Conservation (phyloP, 2,888 invertebrate genomes). For the Hirtodrosophila trivittata region DNA sequence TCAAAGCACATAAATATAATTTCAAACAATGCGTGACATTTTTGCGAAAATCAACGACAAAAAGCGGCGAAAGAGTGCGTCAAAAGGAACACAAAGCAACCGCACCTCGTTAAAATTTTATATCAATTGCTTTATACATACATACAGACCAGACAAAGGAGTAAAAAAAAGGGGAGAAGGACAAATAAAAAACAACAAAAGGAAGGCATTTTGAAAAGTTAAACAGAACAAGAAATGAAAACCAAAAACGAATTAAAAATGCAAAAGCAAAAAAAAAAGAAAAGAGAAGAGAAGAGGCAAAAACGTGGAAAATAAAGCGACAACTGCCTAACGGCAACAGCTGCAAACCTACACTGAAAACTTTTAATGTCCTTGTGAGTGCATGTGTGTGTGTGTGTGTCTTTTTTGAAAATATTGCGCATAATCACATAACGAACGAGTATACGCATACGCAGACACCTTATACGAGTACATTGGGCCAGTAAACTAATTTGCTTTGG, state of each 20-base stretch:
- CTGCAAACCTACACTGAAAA: conserved; percentile 5
- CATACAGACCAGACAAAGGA: conserved; percentile 34
- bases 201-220: conserved; percentile 40
- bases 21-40: conserved; percentile 55
- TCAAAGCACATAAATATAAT: conserved; percentile 37
- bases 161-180: conserved; percentile 30
- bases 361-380: background rate
- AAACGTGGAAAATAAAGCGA: conserved; percentile 6
- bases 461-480: background rate
- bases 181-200: conserved; percentile 24
- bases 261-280: conserved; percentile 29
- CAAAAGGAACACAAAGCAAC: conserved; percentile 36
- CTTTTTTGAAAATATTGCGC: conserved; percentile 20
- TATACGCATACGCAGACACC: conserved; percentile 3
- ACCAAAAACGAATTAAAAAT: conserved; percentile 59
- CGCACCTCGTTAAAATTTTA: conserved; percentile 74
- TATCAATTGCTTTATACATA: conserved; percentile 59
- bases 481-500: conserved; percentile 39
- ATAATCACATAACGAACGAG: conserved; percentile 22
- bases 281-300: conserved; percentile 7
- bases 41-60: conserved; percentile 32
- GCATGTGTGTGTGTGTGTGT: background rate
- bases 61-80: too few species aligned
- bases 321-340: conserved; percentile 11
- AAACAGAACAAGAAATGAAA: conserved; percentile 39